These are phyloP conservation scores for Loris lydekkerianus DNA, from an alignment of 2,797 vertebrate species.

Conservation along the genomic window DNA sequence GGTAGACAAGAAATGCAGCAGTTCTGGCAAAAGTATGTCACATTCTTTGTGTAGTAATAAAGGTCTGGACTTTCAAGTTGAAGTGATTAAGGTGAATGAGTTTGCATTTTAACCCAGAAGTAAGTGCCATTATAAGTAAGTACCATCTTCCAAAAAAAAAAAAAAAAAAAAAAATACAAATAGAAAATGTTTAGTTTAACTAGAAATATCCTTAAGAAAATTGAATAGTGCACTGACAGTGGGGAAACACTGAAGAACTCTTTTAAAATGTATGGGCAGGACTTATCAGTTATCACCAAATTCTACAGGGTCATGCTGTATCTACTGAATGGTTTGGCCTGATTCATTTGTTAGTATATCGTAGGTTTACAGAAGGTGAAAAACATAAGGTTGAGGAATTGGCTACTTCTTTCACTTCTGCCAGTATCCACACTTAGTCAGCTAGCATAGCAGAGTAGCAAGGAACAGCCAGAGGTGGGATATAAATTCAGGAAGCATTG, in stretches of 20 bases:
- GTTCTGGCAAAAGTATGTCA: neutral
- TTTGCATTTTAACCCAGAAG: neutral
- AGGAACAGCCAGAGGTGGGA: neutral
- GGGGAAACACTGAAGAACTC: neutral
- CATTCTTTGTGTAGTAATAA: neutral
- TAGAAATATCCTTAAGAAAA: neutral
- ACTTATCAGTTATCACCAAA: neutral
- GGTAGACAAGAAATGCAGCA: constrained; percentile 8
- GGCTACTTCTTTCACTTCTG: neutral
- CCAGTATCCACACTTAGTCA: neutral
- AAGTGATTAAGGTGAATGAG: constrained; percentile 6
- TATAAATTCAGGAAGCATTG: neutral
- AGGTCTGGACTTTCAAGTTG: neutral
- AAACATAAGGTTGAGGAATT: neutral
- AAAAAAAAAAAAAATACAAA: neutral
- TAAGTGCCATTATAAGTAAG: neutral
- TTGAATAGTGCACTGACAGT: neutral
- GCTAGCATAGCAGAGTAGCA: neutral
- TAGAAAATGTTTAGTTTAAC: neutral
- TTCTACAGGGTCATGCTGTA: neutral
- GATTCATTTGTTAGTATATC: neutral
- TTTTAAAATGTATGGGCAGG: neutral
- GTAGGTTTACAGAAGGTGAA: neutral
- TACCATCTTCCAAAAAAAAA: neutral
- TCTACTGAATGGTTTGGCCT: neutral